Evolutionary conservation across 2,888 invertebrate genomes (phyloP), one percentile per base, ranked within the genome.

Genomic region (Orthonychiurus folsomi): DNA sequence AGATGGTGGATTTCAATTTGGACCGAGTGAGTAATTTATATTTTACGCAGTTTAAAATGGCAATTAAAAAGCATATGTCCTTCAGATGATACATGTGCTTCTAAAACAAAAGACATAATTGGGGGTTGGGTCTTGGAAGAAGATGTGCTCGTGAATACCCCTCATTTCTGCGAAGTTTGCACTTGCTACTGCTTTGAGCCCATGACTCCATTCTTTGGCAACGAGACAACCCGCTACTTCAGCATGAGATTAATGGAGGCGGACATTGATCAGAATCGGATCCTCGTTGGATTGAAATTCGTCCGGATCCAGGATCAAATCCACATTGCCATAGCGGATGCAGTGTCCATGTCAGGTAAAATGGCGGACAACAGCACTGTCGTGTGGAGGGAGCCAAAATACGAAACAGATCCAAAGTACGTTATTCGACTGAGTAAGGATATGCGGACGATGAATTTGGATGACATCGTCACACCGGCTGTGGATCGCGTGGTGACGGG

Each of bases 301-400:
- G 56, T 63, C 21, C 65, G 63, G 61, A 28, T 65, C 28, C 26
- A 63, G 15, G 63, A 65, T 48, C 65, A 65, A 58, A 65, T 65
- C 20, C 65, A 64, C 21, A 25, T 64, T 2, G 21, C 55, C 27
- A 27, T 60, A 25, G 65, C 65, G 9, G 65, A 65, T n/a, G 65
- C 59, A 20, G 56, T 57, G 12, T 50, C 65, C 1, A 18, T 62
- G 3, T 52, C 65, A 1, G 50, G 54, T n/a, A 1, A 24, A 20
- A 60, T 57, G 54, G 60, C 63, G 24, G 60, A 65, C 26, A 26
- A 52, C 37, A 2, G 26, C 20, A 54, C 62, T 2, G 1, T 65
- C 3, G 21, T n/a, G 3, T 65, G 65, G 65, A 5, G n/a, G 24
- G 23, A 23, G 18, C 59, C 59, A 21, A 48, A 59, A 50, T 59